Percentiles rank a stretch among this genome's conserved stretches.
Conservation (phyloP, 2,888 invertebrate genomes). For the Drosophila kambysellisi region DNA sequence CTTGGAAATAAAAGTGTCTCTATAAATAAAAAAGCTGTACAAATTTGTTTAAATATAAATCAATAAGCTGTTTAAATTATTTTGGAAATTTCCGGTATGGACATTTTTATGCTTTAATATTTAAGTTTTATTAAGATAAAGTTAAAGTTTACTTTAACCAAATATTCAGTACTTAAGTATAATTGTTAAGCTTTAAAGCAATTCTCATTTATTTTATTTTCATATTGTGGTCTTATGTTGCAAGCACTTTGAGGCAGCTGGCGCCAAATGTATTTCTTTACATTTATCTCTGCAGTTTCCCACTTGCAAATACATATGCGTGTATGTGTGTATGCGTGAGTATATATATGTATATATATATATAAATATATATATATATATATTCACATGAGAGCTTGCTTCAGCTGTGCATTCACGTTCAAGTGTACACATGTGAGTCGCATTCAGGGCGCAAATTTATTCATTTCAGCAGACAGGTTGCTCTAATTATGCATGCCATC, state of each 20-base stretch:
- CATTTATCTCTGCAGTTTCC: slow-evolving; percentile 29
- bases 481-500: slow-evolving; percentile 70
- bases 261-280: slow-evolving; percentile 23
- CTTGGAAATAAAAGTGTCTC: not conserved
- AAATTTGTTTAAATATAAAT: not conserved
- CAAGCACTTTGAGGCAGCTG: slow-evolving; percentile 17
- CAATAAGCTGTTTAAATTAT: not conserved
- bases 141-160: not conserved
- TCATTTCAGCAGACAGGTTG: slow-evolving; percentile 70
- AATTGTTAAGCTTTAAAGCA: slow-evolving; percentile 29
- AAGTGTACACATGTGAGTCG: slow-evolving; percentile 59
- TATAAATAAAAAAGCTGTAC: not conserved
- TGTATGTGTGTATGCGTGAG: not conserved
- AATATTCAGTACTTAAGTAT: not conserved
- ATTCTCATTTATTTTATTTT: slow-evolving; percentile 12
- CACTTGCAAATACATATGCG: slow-evolving; percentile 24
- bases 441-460: slow-evolving; percentile 65
- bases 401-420: slow-evolving; percentile 53
- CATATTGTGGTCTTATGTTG: slow-evolving; percentile 5
- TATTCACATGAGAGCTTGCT: slow-evolving; percentile 2
- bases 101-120: not conserved
- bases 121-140: not conserved
- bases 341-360: not conserved
- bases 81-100: not conserved
- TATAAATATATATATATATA: not conserved